Evolutionary conservation across 2,797 vertebrate species (phyloP).

Genomic region (Apogon hyalosoma): DNA sequence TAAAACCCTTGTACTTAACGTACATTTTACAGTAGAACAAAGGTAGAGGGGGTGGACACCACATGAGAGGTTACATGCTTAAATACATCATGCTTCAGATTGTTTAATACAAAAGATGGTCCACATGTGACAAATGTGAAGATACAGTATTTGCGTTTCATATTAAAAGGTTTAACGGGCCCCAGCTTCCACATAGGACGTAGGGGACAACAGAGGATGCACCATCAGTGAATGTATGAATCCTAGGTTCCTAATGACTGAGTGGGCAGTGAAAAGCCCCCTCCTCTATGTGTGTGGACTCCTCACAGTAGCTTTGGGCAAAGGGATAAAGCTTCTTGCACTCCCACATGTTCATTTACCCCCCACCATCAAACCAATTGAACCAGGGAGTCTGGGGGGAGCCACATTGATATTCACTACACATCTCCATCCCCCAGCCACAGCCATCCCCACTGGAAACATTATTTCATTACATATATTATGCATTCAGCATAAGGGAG

Average conservation of each 20-base stretch:
- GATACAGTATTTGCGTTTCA: conserved; percentile 28
- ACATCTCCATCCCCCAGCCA: conserved; percentile 80
- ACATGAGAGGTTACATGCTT: conserved; percentile 15
- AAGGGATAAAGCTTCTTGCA: conserved; percentile 80
- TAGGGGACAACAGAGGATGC: conserved; percentile 26
- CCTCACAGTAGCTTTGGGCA: conserved; percentile 80
- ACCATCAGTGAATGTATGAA: conserved; percentile 52
- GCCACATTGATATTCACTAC: conserved; percentile 84
- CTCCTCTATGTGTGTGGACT: conserved; percentile 68
- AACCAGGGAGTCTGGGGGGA: conserved; percentile 79
- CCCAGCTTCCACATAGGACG: conserved; percentile 9
- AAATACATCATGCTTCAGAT: conserved; percentile 52
- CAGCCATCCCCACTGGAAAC: conserved; percentile 86
- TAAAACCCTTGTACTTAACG: conserved; percentile 26
- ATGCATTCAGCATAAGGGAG: conserved; percentile 86
- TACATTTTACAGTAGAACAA: conserved; percentile 6
- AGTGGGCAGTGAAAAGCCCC: conserved; percentile 59
- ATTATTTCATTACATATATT: conserved; percentile 90
- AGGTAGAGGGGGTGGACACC: neutral
- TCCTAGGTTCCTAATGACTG: conserved; percentile 74
- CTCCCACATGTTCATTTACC: conserved; percentile 87
- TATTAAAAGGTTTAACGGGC: conserved; percentile 5
- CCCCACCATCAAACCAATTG: conserved; percentile 85
- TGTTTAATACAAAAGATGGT: conserved; percentile 43
- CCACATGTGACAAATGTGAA: conserved; percentile 48